Percentiles rank a stretch among this genome's conserved stretches.
Evolutionary conservation across 2,888 invertebrate species (phyloP).

Genomic region (Athetis lepigone): DNA sequence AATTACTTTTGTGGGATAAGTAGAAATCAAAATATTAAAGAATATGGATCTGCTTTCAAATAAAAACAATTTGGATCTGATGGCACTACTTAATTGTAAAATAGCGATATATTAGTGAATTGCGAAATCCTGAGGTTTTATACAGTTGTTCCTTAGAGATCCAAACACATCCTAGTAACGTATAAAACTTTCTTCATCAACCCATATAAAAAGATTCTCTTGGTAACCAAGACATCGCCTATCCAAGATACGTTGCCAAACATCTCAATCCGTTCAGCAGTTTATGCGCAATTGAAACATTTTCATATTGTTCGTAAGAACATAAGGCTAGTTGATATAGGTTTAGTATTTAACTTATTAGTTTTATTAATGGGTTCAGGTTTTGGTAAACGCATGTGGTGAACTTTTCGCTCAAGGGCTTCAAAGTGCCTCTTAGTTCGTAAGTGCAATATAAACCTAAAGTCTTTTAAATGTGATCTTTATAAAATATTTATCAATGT

Average conservation of each 20-base stretch:
- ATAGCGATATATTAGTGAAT: too few relatives aligned
- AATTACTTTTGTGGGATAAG: background rate
- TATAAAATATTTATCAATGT: conserved; percentile 84
- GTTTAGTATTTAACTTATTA: conserved; percentile 57
- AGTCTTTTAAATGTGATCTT: conserved; percentile 87
- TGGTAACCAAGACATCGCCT: conserved; percentile 3
- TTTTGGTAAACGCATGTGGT: conserved; percentile 88
- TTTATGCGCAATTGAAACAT: conserved; percentile 16
- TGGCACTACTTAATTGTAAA: too few relatives aligned
- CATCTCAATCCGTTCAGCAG: conserved; percentile 3
- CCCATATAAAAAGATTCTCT: background rate
- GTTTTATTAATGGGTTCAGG: conserved; percentile 76
- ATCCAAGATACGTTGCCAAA: conserved; percentile 28
- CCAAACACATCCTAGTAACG: background rate
- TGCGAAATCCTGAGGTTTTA: too few relatives aligned
- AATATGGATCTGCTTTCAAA: too few relatives aligned
- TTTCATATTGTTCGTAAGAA: background rate
- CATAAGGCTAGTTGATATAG: conserved; percentile 25
- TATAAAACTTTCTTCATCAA: background rate
- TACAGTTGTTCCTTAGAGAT: background rate
- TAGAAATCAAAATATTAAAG: background rate
- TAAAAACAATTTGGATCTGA: too few relatives aligned
- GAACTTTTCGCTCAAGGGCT: conserved; percentile 84
- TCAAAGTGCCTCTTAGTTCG: conserved; percentile 78
- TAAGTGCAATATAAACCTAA: conserved; percentile 78